Percentiles rank a stretch among this genome's conserved stretches.
phyloP scores from a whole-genome alignment of 2,888 invertebrate genomes.

The Rotaria sp. region DNA sequence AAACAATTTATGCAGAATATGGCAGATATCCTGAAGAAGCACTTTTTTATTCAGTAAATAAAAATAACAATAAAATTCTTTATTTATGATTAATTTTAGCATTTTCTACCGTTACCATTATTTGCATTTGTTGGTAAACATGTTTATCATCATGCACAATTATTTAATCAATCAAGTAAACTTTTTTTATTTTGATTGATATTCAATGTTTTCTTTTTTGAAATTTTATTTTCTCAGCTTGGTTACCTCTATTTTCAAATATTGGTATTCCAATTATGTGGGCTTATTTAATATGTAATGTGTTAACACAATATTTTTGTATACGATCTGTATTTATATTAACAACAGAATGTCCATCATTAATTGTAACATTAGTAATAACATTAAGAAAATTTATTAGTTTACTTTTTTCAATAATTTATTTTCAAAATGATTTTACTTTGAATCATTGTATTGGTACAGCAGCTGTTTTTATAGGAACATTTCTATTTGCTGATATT shows the following conservation, averaged over 20 bases:
- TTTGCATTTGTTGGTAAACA: constrained; percentile 74
- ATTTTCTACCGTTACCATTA: constrained; percentile 78
- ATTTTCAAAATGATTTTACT: constrained; percentile 89
- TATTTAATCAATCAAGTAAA: constrained; percentile 62
- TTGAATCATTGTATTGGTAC: constrained; percentile 83
- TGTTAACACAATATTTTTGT: constrained; percentile 81
- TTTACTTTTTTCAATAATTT: constrained; percentile 83
- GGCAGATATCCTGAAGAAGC: constrained; percentile 77
- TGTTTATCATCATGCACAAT: constrained; percentile 68
- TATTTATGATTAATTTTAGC: constrained; percentile 59
- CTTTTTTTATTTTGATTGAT: no score
- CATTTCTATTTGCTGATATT: constrained; percentile 70
- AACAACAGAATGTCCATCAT: constrained; percentile 83
- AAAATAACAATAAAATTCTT: constrained; percentile 62
- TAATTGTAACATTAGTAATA: constrained; percentile 88
- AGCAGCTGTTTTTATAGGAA: constrained; percentile 78
- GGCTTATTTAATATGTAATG: constrained; percentile 71
- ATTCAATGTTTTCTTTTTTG: not conserved
- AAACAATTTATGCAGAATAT: constrained; percentile 70
- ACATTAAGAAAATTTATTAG: constrained; percentile 90
- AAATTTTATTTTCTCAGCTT: not conserved
- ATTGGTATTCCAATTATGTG: constrained; percentile 67
- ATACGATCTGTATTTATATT: constrained; percentile 87
- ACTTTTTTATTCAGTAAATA: constrained; percentile 57
- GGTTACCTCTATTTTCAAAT: not conserved